Evolutionary conservation across 2,888 invertebrate species (phyloP).

Genomic region (Apamea epomidion): DNA sequence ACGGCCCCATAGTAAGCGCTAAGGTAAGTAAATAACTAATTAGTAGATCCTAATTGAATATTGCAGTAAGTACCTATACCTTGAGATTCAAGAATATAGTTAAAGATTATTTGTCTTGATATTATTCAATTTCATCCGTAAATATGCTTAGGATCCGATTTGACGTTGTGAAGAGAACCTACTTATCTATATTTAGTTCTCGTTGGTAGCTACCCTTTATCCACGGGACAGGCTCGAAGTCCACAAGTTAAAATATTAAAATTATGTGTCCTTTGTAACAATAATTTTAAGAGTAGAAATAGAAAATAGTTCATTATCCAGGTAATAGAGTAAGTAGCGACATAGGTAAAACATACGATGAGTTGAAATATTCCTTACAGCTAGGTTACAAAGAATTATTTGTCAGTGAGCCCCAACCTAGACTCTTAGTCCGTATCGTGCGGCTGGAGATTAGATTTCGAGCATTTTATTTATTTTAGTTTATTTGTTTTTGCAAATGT

Average conservation of each 20-base stretch:
- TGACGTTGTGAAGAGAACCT: neutral
- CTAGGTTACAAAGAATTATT: neutral
- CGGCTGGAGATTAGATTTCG: neutral
- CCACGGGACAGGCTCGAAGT: neutral
- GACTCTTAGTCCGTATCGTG: neutral
- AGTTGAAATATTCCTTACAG: neutral
- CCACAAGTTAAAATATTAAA: neutral
- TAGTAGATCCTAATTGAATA: neutral
- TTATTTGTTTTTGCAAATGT: neutral
- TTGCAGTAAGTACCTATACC: neutral
- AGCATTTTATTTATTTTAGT: neutral
- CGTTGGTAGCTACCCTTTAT: neutral
- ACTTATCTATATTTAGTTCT: neutral
- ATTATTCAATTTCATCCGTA: constrained; percentile 16
- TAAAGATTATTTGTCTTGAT: constrained; percentile 11
- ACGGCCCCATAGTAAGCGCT: neutral
- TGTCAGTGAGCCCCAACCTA: neutral
- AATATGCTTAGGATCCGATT: constrained; percentile 6
- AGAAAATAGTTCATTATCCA: neutral
- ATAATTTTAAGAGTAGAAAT: too few relatives aligned
- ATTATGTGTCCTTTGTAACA: too few relatives aligned
- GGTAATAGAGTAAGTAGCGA: neutral
- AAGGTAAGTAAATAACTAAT: neutral
- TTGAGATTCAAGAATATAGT: constrained; percentile 3
- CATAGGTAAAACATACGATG: neutral